Evolutionary conservation across 2,797 vertebrate genomes (phyloP), one percentile per base, ranked within the genome.

Genomic region (Darevskia nairensis): DNA sequence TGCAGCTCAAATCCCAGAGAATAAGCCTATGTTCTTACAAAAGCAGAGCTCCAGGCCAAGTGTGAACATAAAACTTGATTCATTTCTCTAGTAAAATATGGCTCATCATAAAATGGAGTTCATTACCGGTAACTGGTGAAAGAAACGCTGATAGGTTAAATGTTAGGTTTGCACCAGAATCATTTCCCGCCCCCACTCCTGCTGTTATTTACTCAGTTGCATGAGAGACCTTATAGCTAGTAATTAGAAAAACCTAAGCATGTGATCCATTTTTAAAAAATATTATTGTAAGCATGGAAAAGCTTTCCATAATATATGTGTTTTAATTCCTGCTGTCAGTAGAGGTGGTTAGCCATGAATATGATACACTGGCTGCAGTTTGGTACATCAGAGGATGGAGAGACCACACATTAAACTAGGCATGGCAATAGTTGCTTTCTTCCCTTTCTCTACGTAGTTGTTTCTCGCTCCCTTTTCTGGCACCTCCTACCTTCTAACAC

Each of bases 91-190:
- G 11, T 66, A 32, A 82, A 83, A 72, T 68, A 61, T 0, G 4
- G 23, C 78, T 29, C 50, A 72, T 84, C 6, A 13, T 75, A 25
- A 91, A 91, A 92, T 23, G 8, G 80, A 44, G 19, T 83, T 69
- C 41, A 32, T 86, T 90, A 35, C 35, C 35, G 35, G 35, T 35
- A 27, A 44, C 50, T 82, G 50, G 79, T 27, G 75, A 86, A 74
- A 74, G 25, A 84, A 75, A 50, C 69, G 11, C 23, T 81, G 0
- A 61, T 55, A 46, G 27, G 74, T 7, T 0, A 88, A 83, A 84
- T 79, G 6, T 23, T 27, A 46, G 11, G 64, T 89, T 86, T 84
- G 11, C 9, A 0, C 10, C 75, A 66, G 66, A 81, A 4, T 7
- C 3, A 7, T 6, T 8, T 13, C 2, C 29, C 64, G 27, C 29